Base-by-base conservation (phyloP, 2,888 invertebrate genomes). In the Hypena proboscidalis region DNA sequence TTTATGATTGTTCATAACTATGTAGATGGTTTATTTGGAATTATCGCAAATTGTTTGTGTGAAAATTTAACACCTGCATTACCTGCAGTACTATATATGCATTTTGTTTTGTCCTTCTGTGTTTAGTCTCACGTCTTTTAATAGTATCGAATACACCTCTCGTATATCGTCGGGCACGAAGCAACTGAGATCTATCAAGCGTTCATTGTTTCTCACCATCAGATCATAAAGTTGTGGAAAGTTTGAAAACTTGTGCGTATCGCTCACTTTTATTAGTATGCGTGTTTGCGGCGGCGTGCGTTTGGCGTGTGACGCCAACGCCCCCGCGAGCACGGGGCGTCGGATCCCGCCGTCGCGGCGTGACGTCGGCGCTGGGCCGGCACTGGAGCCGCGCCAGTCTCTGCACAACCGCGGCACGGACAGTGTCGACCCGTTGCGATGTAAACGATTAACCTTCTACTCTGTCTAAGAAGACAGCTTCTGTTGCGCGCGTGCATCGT, bases 361-460 rank as follows among this genome's bases (percentile, higher is more conserved):
- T 53, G 64, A 65, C 65, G 70, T 49, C 61, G 67, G 38, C 37
- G 27, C 46, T 36, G 33, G 21, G 38, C 25, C 51, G 49, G 51
- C 46, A 44, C 54, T 57, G 51, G 45, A 55, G 65, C 58, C 64
- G 59, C 77, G 76, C 67, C 83, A 90, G 90, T 90, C 88, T 85
- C 71, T 82, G 85, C 84, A 80, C 88, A 74, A 80, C 80, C 85
- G 86, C 88, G 88, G 85, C 88, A 85, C 89, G 77, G 80, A 83
- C 82, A 80, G 88, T 86, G 85, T 87, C 83, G 82, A 80, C 67
- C 87, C 89, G 90, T 69, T 90, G 90, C 86, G 80, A 90, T 90
- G 90, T 90, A 87, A 90, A 89, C 90, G 80, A 77, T 69, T 81
- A 85, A 85, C 70, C 77, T 80, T 70, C 67, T 67, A 79, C 64